phyloP scores from a whole-genome alignment of 2,888 invertebrate species.

The Argyra leucocephala region DNA sequence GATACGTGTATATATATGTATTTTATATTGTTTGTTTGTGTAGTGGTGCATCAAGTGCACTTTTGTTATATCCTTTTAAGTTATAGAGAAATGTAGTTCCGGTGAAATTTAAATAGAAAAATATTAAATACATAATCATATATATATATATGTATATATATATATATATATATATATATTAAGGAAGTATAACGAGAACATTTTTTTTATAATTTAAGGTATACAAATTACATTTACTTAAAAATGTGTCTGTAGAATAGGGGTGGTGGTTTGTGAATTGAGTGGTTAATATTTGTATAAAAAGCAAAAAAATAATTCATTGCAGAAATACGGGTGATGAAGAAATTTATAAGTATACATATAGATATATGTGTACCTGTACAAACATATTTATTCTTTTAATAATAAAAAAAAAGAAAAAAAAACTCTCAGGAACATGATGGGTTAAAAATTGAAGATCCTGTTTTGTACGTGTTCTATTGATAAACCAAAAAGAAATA shows the following conservation, averaged over 20 bases:
- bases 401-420: neutral
- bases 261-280: no score
- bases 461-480: neutral
- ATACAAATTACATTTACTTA: slow-evolving; percentile 2
- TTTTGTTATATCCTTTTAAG: neutral
- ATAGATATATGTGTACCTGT: neutral
- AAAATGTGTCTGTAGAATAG: no score
- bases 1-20: neutral
- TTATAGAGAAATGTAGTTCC: neutral
- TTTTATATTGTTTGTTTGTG: neutral
- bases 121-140: neutral
- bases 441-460: neutral
- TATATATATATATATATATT: neutral
- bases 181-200: neutral
- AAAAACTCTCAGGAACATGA: neutral
- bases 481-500: no score
- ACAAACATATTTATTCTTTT: neutral
- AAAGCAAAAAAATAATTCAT: no score
- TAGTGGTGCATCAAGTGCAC: slow-evolving; percentile 3
- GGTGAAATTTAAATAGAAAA: neutral
- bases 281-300: no score
- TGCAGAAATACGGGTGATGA: no score
- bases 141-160: no score
- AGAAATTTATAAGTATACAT: neutral
- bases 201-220: neutral